Evolutionary conservation across 2,113 vertebrate genomes (phyloP).

Genomic region (Vanacampus margaritifer): DNA sequence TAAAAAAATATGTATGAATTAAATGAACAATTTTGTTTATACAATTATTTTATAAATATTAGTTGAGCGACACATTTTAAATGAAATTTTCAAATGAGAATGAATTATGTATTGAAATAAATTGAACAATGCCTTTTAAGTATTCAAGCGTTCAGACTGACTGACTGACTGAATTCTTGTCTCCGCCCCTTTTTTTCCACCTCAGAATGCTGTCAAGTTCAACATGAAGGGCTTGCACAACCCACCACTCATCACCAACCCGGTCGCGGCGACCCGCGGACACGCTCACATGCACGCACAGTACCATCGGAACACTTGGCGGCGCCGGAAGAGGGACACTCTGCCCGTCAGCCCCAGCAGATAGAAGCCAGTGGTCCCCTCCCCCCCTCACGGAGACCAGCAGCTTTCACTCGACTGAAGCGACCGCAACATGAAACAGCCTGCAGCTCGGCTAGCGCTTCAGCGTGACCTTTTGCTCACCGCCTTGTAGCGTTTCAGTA

Average conservation of each 20-base stretch:
- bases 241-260: slow-evolving; percentile 75
- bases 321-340: slow-evolving; percentile 90
- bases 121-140: too few relatives aligned
- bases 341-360: slow-evolving; percentile 92
- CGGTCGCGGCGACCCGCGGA: slow-evolving; percentile 62
- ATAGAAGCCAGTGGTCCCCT: slow-evolving; percentile 65
- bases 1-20: too few relatives aligned
- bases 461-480: slow-evolving; percentile 26
- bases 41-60: too few relatives aligned
- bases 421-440: slow-evolving; percentile 19
- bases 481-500: slow-evolving; percentile 33
- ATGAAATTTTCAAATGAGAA: too few relatives aligned
- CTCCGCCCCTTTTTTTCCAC: background rate
- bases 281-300: slow-evolving; percentile 80
- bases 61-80: too few relatives aligned
- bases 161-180: background rate
- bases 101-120: too few relatives aligned
- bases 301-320: slow-evolving; percentile 87
- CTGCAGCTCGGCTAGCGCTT: slow-evolving; percentile 31
- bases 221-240: slow-evolving; percentile 84
- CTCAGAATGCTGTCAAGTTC: slow-evolving; percentile 82
- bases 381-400: slow-evolving; percentile 47
- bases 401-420: slow-evolving; percentile 33
- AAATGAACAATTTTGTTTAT: too few relatives aligned
- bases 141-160: too few relatives aligned